These are phyloP conservation scores for Cherax quadricarinatus DNA, from an alignment of 1,140 invertebrate species.

Conservation along the genomic window DNA sequence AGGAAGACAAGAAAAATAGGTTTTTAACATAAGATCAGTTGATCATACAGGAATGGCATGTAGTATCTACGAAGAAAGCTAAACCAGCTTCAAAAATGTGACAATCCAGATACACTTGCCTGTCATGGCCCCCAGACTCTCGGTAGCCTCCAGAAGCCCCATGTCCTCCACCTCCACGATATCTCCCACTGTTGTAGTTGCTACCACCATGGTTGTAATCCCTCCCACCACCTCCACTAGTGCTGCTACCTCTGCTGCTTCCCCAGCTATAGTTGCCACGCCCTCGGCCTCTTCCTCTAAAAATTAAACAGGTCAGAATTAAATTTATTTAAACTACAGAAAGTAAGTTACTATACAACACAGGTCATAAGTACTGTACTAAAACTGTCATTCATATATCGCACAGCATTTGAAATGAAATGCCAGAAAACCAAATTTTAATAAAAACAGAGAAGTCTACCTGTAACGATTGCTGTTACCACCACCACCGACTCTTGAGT, in stretches of 20 bases:
- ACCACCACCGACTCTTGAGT: constrained; percentile 1
- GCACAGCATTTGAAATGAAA: too few species aligned
- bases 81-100: background rate
- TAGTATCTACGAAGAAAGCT: background rate
- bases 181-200: background rate
- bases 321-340: too few species aligned
- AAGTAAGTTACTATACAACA: too few species aligned
- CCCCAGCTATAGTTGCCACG: constrained; percentile 31
- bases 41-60: background rate
- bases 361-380: too few species aligned
- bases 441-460: background rate
- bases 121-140: constrained; percentile 23
- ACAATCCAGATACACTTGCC: background rate
- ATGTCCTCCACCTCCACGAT: constrained; percentile 27
- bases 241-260: constrained; percentile 20
- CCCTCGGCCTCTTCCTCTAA: constrained; percentile 17
- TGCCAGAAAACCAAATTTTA: too few species aligned
- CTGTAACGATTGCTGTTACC: constrained; percentile 6
- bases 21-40: background rate
- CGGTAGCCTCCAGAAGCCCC: constrained; percentile 16
- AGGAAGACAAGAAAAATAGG: background rate
- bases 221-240: constrained; percentile 7
- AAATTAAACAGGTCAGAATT: too few species aligned
- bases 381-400: too few species aligned
- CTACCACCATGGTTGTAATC: background rate